Evolutionary conservation across 1,140 invertebrate genomes (phyloP).

Genomic region (Periplaneta americana): DNA sequence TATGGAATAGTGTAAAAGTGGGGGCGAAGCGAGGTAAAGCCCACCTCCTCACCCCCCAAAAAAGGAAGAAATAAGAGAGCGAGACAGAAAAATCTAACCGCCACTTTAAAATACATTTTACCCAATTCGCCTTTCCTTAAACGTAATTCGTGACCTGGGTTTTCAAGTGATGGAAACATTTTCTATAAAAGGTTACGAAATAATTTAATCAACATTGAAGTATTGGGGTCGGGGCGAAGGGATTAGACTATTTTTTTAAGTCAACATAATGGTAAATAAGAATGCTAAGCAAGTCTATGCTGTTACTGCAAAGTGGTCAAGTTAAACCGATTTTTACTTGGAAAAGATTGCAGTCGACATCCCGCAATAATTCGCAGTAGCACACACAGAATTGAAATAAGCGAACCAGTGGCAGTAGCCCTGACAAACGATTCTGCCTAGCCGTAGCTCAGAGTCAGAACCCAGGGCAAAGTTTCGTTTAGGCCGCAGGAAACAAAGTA

Average conservation of each 20-base stretch:
- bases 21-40: no score
- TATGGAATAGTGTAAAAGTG: not conserved
- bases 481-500: no score
- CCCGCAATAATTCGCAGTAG: not conserved
- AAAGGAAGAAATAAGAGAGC: not conserved
- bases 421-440: no score
- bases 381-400: not conserved
- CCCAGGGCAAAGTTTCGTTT: no score
- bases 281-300: not conserved
- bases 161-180: not conserved
- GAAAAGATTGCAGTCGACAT: not conserved
- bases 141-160: not conserved
- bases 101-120: not conserved
- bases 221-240: not conserved
- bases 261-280: not conserved
- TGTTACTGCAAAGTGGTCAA: not conserved
- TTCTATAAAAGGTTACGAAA: not conserved
- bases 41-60: no score
- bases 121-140: not conserved
- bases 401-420: not conserved
- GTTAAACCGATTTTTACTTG: not conserved
- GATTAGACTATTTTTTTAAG: not conserved
- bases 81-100: not conserved
- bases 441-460: no score
- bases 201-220: not conserved